A percentile compares a stretch with the other conserved stretches of the same genome.
Conservation (phyloP, 1,140 invertebrate genomes). For the Drosophila obscura region DNA sequence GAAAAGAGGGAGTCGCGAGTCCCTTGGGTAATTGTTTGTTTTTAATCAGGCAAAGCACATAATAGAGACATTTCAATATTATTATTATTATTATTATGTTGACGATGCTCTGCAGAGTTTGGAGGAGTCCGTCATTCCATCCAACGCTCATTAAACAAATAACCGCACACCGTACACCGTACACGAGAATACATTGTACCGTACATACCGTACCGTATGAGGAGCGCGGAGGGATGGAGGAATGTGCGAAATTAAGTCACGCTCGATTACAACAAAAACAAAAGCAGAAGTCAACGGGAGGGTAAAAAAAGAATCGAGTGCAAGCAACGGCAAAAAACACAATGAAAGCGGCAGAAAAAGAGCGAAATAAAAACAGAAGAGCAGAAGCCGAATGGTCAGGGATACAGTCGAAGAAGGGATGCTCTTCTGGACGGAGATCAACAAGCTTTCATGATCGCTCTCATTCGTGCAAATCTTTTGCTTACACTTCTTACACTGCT, state of each 20-base stretch:
- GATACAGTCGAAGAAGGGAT: slow-evolving; percentile 6
- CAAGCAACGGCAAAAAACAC: slow-evolving; percentile 35
- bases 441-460: too few relatives aligned
- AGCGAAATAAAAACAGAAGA: slow-evolving; percentile 32
- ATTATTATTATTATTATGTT: slow-evolving; percentile 45
- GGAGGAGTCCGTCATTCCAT: slow-evolving; percentile 4
- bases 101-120: slow-evolving; percentile 34
- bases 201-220: too few relatives aligned
- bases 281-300: slow-evolving; percentile 21
- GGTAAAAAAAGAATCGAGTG: slow-evolving; percentile 40
- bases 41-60: slow-evolving; percentile 76
- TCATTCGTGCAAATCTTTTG: too few relatives aligned
- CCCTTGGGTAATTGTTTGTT: slow-evolving; percentile 71
- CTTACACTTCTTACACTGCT: too few relatives aligned
- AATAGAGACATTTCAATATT: slow-evolving; percentile 67
- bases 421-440: slow-evolving; percentile 6
- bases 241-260: slow-evolving; percentile 71
- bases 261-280: slow-evolving; percentile 47
- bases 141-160: slow-evolving; percentile 57
- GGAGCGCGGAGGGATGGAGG: background rate
- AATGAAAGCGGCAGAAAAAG: slow-evolving; percentile 33
- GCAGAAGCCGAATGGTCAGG: slow-evolving; percentile 23
- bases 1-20: slow-evolving; percentile 19
- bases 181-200: slow-evolving; percentile 17
- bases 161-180: slow-evolving; percentile 34